Evolutionary conservation across 2,888 invertebrate genomes (phyloP).

Genomic region (Eristalinus sepulchralis): DNA sequence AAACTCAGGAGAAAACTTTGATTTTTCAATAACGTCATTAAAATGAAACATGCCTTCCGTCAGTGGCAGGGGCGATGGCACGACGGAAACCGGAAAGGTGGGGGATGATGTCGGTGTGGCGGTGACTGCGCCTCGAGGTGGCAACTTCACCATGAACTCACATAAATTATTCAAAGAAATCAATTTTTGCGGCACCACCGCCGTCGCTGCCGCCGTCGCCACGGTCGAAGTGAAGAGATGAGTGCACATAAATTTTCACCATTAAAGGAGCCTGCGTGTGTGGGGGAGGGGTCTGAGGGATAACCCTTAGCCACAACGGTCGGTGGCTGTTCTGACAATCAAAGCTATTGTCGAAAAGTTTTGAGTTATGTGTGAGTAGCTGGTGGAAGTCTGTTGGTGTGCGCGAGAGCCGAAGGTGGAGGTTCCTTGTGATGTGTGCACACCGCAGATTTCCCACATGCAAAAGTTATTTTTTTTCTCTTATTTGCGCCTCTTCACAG

Average conservation of each 20-base stretch:
- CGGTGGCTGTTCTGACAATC: not conserved
- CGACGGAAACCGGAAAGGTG: not conserved
- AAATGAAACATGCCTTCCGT: constrained; percentile 53
- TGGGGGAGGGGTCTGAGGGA: not conserved
- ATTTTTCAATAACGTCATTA: constrained; percentile 66
- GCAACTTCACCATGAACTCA: constrained; percentile 42
- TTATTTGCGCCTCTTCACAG: not conserved
- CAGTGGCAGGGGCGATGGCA: not conserved
- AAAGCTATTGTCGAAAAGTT: constrained; percentile 15
- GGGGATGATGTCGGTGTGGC: constrained; percentile 1
- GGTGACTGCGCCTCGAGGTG: not conserved
- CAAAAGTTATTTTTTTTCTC: not conserved
- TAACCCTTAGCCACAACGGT: not conserved
- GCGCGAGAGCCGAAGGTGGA: not conserved
- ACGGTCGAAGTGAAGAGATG: constrained; percentile 13
- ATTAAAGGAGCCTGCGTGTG: not conserved
- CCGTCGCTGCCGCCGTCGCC: too few species aligned
- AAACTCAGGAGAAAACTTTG: constrained; percentile 48
- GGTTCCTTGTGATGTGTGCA: not conserved
- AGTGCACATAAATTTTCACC: constrained; percentile 39
- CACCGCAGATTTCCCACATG: not conserved
- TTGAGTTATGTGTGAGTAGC: not conserved
- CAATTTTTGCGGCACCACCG: constrained; percentile 18
- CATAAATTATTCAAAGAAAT: constrained; percentile 60
- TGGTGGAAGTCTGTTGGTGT: not conserved